Evolutionary conservation across 2,888 invertebrate species (phyloP).

Genomic region (Endotricha flammealis): DNA sequence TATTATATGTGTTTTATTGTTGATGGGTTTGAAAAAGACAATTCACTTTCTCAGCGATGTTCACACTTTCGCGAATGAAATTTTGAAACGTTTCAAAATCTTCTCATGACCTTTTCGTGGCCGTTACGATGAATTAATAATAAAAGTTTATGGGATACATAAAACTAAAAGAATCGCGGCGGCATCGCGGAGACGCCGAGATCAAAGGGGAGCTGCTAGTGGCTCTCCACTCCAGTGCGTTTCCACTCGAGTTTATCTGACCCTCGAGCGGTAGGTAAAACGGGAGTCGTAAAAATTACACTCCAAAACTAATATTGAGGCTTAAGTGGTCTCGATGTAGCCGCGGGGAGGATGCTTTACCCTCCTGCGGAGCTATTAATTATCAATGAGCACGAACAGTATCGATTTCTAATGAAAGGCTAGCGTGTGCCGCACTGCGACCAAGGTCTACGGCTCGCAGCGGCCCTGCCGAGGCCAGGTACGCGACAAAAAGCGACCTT

Average conservation of each 20-base stretch:
- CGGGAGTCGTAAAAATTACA: constrained; percentile 71
- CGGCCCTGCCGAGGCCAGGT: constrained; percentile 38
- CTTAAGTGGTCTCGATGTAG: constrained; percentile 48
- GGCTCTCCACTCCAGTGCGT: constrained; percentile 48
- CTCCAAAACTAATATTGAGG: constrained; percentile 54
- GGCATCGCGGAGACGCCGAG: constrained; percentile 39
- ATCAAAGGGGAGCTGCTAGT: constrained; percentile 62
- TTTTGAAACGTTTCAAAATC: constrained; percentile 46
- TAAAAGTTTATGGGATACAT: constrained; percentile 50
- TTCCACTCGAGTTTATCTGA: constrained; percentile 62
- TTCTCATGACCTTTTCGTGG: constrained; percentile 46
- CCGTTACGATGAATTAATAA: constrained; percentile 42
- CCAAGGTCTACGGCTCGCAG: constrained; percentile 33
- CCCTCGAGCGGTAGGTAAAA: constrained; percentile 64
- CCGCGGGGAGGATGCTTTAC: constrained; percentile 42
- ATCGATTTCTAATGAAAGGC: constrained; percentile 65
- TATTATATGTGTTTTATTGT: constrained; percentile 33
- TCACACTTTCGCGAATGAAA: constrained; percentile 56
- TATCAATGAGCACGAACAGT: constrained; percentile 57
- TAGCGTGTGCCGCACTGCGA: constrained; percentile 54
- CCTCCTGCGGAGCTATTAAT: constrained; percentile 53
- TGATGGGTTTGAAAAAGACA: constrained; percentile 48
- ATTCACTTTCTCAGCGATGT: constrained; percentile 53
- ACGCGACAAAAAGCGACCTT: constrained; percentile 41
- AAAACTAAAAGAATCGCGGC: constrained; percentile 35